Percentiles rank a stretch among this genome's conserved stretches.
Conservation (phyloP, 2,888 invertebrate species). For the Tipula vernalis region DNA sequence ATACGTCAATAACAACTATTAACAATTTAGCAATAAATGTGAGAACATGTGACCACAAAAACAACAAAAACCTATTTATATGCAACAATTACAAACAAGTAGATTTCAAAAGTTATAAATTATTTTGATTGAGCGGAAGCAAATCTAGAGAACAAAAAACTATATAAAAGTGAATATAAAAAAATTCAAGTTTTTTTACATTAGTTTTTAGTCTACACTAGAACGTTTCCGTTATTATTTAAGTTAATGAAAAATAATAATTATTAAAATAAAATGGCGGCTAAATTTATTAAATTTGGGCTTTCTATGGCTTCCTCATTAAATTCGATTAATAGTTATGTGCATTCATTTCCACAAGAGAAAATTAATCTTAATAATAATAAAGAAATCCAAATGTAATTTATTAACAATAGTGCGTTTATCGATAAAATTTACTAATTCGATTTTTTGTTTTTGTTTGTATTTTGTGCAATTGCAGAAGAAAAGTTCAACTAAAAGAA, state of each 20-base stretch:
- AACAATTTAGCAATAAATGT: not conserved
- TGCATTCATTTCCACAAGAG: not conserved
- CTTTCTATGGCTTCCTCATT: not conserved
- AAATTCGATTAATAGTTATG: not conserved
- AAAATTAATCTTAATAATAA: not conserved
- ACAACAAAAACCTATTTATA: not conserved
- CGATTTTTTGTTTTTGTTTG: not conserved
- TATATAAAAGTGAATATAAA: not conserved
- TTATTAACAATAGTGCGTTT: not conserved
- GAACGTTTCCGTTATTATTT: not conserved
- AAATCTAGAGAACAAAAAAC: not conserved
- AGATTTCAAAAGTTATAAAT: not conserved
- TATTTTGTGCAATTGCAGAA: not conserved
- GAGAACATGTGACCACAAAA: not conserved
- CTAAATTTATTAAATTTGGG: not conserved
- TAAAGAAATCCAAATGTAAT: not conserved
- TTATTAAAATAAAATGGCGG: not conserved
- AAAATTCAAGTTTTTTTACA: not conserved
- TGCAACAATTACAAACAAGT: not conserved
- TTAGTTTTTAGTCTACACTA: not conserved
- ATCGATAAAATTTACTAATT: not conserved
- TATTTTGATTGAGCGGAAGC: not conserved
- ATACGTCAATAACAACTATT: not conserved
- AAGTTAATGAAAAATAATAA: not conserved
- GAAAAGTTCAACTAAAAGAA: constrained; percentile 7